phyloP scores from a whole-genome alignment of 2,113 vertebrate genomes.

The Mus pahari region DNA sequence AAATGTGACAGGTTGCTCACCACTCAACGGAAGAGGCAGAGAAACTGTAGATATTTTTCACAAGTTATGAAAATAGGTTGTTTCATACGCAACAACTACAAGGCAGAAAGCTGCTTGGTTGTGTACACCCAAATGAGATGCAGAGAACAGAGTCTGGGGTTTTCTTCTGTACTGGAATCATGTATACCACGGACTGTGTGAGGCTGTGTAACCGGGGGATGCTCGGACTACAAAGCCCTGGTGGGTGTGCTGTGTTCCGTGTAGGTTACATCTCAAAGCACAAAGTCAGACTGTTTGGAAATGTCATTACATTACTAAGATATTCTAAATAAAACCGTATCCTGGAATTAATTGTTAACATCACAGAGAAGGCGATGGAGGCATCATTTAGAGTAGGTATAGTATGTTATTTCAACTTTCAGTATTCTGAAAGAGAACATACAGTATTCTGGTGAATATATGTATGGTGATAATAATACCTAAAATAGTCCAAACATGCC shows the following conservation, averaged over 20 bases:
- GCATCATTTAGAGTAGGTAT: neutral
- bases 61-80: neutral
- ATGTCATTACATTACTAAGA: neutral
- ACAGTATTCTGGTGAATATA: neutral
- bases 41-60: neutral
- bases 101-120: neutral
- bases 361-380: neutral
- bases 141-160: neutral
- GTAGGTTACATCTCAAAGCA: neutral
- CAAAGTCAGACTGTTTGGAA: neutral
- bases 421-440: neutral
- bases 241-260: neutral
- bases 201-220: neutral
- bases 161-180: neutral
- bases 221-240: neutral
- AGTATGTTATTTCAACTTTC: neutral
- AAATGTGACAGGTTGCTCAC: neutral
- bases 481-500: neutral
- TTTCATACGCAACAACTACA: neutral
- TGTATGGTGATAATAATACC: neutral
- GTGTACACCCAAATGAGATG: too few species aligned
- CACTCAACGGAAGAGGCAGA: accelerated
- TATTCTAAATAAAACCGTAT: neutral
- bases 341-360: neutral
- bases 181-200: neutral